Evolutionary conservation across 2,113 vertebrate genomes (phyloP).

Genomic region (Neomonachus schauinslandi): DNA sequence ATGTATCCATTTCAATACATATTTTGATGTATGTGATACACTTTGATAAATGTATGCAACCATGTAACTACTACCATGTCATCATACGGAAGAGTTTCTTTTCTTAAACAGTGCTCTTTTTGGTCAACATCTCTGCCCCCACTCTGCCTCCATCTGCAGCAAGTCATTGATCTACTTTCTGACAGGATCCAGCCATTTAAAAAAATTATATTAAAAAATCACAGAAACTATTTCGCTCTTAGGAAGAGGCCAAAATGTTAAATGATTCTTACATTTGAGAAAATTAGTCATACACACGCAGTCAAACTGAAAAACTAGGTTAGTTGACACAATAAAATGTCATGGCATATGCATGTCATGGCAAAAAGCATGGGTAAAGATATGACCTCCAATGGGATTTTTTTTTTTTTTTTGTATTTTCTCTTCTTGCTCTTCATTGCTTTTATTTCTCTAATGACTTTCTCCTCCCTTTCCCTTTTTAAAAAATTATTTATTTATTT

Average conservation of each 20-base stretch:
- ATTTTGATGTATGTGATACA: neutral
- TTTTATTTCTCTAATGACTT: neutral
- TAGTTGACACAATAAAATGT: neutral
- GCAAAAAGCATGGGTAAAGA: neutral
- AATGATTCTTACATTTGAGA: neutral
- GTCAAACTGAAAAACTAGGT: neutral
- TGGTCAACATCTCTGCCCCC: fast-evolving
- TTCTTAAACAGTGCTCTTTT: neutral
- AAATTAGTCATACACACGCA: neutral
- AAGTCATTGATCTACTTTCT: neutral
- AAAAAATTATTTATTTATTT: neutral
- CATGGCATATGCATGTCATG: neutral
- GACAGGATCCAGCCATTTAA: neutral
- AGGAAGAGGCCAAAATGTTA: neutral
- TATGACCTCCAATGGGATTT: neutral
- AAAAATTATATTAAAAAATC: neutral
- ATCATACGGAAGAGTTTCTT: neutral
- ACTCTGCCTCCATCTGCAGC: neutral
- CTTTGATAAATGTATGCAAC: neutral
- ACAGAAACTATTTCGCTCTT: neutral
- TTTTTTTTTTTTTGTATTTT: neutral
- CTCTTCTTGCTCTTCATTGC: neutral
- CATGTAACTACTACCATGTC: neutral
- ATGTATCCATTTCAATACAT: neutral
- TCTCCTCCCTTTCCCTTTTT: neutral